Evolutionary conservation across 2,113 vertebrate genomes (phyloP).

Genomic region (Clarias gariepinus): DNA sequence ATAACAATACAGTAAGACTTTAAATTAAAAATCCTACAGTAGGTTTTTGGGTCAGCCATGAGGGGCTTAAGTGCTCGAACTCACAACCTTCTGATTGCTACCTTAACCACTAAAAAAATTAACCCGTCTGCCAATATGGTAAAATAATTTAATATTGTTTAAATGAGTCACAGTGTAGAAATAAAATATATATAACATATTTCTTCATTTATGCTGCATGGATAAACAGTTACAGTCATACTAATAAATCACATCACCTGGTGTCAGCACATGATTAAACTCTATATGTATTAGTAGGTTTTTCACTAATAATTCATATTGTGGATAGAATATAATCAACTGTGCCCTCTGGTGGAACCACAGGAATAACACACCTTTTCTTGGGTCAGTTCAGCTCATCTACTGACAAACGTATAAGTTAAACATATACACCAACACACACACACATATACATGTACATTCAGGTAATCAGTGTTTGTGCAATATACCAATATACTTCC

Average conservation of each 20-base stretch:
- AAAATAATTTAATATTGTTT: not conserved
- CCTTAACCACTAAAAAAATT: not conserved
- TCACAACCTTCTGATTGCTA: not conserved
- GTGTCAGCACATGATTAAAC: not conserved
- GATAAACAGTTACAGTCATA: not conserved
- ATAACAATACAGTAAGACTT: not conserved
- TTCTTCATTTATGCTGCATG: not conserved
- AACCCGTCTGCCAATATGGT: not conserved
- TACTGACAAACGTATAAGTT: not conserved
- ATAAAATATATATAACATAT: not conserved
- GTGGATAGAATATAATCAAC: not conserved
- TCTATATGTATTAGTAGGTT: not conserved
- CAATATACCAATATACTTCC: not conserved
- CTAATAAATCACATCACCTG: not conserved
- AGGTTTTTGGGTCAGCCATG: not conserved
- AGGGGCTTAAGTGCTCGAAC: not conserved
- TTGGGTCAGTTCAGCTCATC: not conserved
- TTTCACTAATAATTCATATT: not conserved
- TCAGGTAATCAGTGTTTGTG: not conserved
- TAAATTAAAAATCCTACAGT: not conserved
- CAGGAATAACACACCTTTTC: not conserved
- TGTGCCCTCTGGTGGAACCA: slow-evolving; percentile 30
- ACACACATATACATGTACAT: not conserved
- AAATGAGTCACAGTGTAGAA: not conserved
- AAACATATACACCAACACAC: not conserved